Base-by-base conservation (phyloP, 2,113 vertebrate genomes). In the Coryphaenoides rupestris region DNA sequence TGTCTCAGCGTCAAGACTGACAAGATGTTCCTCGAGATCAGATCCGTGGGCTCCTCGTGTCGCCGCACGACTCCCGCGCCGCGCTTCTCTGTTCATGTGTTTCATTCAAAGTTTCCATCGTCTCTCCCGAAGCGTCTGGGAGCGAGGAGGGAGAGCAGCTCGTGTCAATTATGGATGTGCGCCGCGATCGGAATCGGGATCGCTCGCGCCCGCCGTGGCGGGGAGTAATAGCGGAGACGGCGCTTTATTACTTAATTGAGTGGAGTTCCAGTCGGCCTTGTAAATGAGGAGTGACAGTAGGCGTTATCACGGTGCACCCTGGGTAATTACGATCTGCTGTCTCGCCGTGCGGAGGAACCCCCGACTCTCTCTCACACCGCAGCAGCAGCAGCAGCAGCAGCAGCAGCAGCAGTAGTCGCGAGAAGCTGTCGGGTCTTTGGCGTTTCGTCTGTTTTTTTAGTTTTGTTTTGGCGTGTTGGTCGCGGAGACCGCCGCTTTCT, bases 221-320 rank as follows among this genome's bases (percentile, higher is more conserved):
- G 72, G 79, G 66, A 66, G 66, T 75, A 81, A 78, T 78, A 76
- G 81, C 55, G 75, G 78, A 80, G 79, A 82, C 83, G 77, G 74
- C 76, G 76, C 79, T 82, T 81, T 82, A 80, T 81, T 75, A 82
- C 83, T 79, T 85, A 83, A 85, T 82, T 82, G 81, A 85, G 78
- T 72, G 62, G 79, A 82, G 77, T 80, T 86, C 83, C 84, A 83
- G 81, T 79, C 78, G 80, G 80, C 69, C 75, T 69, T 84, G 73
- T 74, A 88, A 86, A 89, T 84, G 81, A 89, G 74, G 81, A 87
- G 84, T 81, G 84, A 87, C 86, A 76, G 80, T 72, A 82, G 80
- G 79, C 75, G 80, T 82, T 86, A 84, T 86, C 75, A 66, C 83
- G 66, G 50, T 65, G 80, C 68, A 60, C 72, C 71, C 80, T 66